Evolutionary conservation across 1,140 invertebrate genomes (phyloP).

Genomic region (Archegozetes longisetosus): DNA sequence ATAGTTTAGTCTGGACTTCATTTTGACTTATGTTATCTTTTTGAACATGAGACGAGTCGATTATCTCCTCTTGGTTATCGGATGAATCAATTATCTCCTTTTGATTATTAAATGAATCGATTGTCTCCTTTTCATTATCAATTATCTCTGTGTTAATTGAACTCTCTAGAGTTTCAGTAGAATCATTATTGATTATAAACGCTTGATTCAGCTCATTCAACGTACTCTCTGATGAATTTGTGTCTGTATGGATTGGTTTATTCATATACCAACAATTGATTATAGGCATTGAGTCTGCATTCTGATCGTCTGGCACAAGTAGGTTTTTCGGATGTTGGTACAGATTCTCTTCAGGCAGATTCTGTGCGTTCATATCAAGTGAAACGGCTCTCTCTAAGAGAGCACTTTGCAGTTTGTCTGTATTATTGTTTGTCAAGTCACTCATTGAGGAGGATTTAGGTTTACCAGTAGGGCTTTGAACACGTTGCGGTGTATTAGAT

Average conservation of each 20-base stretch:
- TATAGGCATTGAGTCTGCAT: neutral
- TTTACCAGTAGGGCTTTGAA: constrained; percentile 2
- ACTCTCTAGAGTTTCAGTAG: too few species aligned
- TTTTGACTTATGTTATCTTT: too few species aligned
- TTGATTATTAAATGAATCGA: too few species aligned
- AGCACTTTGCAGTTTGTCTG: constrained; percentile 33
- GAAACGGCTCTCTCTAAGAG: constrained; percentile 59
- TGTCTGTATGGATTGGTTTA: neutral
- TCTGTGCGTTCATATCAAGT: constrained; percentile 42
- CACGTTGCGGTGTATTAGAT: neutral
- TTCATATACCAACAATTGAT: neutral
- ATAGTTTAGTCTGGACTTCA: too few species aligned
- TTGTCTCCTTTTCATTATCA: too few species aligned
- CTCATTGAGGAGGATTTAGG: constrained; percentile 61
- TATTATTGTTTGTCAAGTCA: constrained; percentile 54
- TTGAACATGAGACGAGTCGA: too few species aligned
- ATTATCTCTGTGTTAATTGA: too few species aligned
- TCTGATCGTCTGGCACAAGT: neutral
- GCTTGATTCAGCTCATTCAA: too few species aligned
- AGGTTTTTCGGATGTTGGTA: neutral
- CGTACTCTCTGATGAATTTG: neutral
- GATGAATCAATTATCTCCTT: too few species aligned
- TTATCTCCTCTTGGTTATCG: too few species aligned
- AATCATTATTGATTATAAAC: too few species aligned
- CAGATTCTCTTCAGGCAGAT: constrained; percentile 1